Evolutionary conservation across 2,888 invertebrate genomes (phyloP).

Genomic region (Himalopsyche kuldschensis): DNA sequence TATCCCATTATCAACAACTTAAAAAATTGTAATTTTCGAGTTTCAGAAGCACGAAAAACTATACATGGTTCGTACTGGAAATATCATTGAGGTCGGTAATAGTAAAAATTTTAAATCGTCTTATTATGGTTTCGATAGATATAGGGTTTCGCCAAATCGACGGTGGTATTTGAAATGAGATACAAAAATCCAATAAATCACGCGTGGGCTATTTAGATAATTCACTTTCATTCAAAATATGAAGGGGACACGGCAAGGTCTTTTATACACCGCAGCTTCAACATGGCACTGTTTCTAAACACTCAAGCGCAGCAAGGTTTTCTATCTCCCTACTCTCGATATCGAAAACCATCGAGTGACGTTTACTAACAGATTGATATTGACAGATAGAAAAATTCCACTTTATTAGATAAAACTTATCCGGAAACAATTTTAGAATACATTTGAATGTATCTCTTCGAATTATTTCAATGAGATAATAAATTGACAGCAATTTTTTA

Average conservation of each 20-base stretch:
- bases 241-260: background rate
- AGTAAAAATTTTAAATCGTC: no score
- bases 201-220: background rate
- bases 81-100: no score
- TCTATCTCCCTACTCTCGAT: background rate
- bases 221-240: background rate
- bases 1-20: no score
- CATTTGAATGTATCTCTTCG: background rate
- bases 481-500: background rate
- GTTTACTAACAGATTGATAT: background rate
- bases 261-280: background rate
- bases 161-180: background rate
- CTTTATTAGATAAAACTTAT: background rate
- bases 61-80: no score
- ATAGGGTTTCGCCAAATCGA: no score
- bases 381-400: background rate
- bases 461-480: background rate
- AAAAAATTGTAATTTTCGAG: no score
- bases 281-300: background rate
- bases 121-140: no score
- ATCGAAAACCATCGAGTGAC: background rate
- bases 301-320: background rate
- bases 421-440: background rate
- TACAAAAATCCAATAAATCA: background rate
- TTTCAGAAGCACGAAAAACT: no score